Base-by-base conservation (phyloP, 1,140 invertebrate genomes). In the Amyelois transitella region DNA sequence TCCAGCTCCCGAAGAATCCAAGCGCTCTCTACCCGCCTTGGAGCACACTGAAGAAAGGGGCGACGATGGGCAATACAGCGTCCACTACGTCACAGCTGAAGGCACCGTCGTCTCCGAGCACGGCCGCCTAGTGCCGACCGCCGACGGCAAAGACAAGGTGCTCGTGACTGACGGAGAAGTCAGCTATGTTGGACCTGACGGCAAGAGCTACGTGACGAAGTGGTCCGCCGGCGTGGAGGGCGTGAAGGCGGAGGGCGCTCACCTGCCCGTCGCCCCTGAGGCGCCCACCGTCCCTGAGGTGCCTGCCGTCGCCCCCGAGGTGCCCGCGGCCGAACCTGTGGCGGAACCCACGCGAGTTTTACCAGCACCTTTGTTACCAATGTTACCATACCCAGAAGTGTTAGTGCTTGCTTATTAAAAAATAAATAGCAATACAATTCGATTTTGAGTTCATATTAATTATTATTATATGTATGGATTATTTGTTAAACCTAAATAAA, bases 71-170 rank as follows among this genome's bases (percentile, higher is more conserved):
- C 81, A 86, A 63, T 89, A 77, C 58, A 68, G 83, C 2, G 64
- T 87, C 18, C 75, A 75, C 7, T 89, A 86, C 60, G 58, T 81
- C 28, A 81, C 80, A 18, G 82, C 70, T 6, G 81, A 87, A 52
- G 82, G 86, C 17, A 86, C 74, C 18, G 60, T 75, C 0, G 67
- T 87, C 1, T 65, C 65, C 6, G 81, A 88, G 58, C 60, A 72
- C 6, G 84, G 84, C 2, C 68, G 69, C 24, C 71, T 88, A 1
- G 69, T 86, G 12, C 75, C 77, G 0, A 58, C 65, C 7, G 43
- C 54, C 12, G 72, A 78, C 10, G 71, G 72, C 2, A 69, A 62
- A 18, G 83, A 70, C 22, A 62, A 77, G 22, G 81, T 80, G 0
- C 67, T 88, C 7, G 64, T 73, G 32, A 67, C 72, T 22, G 75